Evolutionary conservation across 2,888 invertebrate species (phyloP).

Genomic region (Drosophila mulleri): DNA sequence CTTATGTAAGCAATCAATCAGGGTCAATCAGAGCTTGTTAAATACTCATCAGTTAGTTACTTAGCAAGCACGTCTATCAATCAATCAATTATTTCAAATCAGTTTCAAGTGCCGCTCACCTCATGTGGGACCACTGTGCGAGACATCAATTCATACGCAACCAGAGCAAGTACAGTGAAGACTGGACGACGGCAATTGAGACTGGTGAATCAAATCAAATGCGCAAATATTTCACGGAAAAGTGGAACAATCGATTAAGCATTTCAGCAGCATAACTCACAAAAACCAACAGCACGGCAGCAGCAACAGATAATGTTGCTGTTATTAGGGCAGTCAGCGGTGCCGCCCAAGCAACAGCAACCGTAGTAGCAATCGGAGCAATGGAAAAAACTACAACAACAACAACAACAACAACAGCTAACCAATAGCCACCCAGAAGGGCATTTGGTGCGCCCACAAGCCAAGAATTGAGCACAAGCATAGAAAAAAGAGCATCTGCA

Average conservation of each 20-base stretch:
- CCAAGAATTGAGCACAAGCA: slow-evolving; percentile 22
- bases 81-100: neutral
- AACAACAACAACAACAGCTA: neutral
- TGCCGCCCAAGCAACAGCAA: slow-evolving; percentile 12
- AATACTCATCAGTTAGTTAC: neutral
- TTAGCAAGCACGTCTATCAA: neutral
- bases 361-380: neutral
- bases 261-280: slow-evolving; percentile 54
- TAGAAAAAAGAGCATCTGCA: neutral
- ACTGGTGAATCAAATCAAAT: slow-evolving; percentile 59
- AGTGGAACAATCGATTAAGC: slow-evolving; percentile 82
- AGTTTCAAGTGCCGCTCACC: neutral
- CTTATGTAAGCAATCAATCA: neutral
- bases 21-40: neutral
- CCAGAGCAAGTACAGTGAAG: slow-evolving; percentile 40
- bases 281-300: slow-evolving; percentile 5
- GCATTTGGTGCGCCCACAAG: slow-evolving; percentile 31
- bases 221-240: slow-evolving; percentile 83
- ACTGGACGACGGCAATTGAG: neutral
- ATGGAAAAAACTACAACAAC: neutral
- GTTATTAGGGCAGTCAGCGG: slow-evolving; percentile 8
- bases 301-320: slow-evolving; percentile 1
- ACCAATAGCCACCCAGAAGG: slow-evolving; percentile 22
- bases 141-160: slow-evolving; percentile 35
- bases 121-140: slow-evolving; percentile 38